These are phyloP conservation scores for Takifugu rubripes DNA, from an alignment of 2,797 vertebrate species.

Conservation along the genomic window DNA sequence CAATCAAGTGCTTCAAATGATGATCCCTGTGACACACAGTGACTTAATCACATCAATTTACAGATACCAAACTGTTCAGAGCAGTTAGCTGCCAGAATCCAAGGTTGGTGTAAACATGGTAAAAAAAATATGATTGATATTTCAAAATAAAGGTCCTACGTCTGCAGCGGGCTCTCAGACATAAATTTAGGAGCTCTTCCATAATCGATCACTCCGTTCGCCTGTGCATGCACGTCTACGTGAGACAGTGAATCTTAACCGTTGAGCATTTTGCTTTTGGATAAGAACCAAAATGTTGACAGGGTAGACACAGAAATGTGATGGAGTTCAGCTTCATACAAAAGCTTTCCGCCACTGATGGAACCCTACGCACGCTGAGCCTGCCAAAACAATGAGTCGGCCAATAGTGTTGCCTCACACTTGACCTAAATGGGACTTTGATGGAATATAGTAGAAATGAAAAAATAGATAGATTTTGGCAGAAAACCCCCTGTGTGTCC, in stretches of 20 bases:
- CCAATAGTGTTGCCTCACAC: constrained; percentile 12
- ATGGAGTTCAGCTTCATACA: constrained; percentile 9
- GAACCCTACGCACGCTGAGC: constrained; percentile 21
- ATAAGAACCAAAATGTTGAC: background rate
- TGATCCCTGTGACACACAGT: constrained; percentile 19
- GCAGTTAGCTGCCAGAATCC: constrained; percentile 2
- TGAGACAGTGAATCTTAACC: no score
- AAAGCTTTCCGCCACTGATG: constrained; percentile 37
- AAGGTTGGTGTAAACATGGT: background rate
- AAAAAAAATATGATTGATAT: background rate
- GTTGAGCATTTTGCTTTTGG: no score
- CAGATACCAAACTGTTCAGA: constrained; percentile 14
- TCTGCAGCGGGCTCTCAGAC: background rate
- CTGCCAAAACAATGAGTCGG: constrained; percentile 40
- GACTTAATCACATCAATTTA: constrained; percentile 27
- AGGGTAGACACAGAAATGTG: constrained; percentile 2
- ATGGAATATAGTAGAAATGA: constrained; percentile 16
- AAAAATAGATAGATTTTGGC: constrained; percentile 12
- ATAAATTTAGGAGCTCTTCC: no score
- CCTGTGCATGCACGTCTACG: no score
- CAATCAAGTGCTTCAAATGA: constrained; percentile 29
- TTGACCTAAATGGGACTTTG: constrained; percentile 25
- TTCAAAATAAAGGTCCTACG: no score
- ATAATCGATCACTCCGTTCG: no score
- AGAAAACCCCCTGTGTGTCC: background rate